A percentile compares a stretch with the other conserved stretches of the same genome.
phyloP scores from a whole-genome alignment of 2,797 vertebrate species.

The Chromis chromis region DNA sequence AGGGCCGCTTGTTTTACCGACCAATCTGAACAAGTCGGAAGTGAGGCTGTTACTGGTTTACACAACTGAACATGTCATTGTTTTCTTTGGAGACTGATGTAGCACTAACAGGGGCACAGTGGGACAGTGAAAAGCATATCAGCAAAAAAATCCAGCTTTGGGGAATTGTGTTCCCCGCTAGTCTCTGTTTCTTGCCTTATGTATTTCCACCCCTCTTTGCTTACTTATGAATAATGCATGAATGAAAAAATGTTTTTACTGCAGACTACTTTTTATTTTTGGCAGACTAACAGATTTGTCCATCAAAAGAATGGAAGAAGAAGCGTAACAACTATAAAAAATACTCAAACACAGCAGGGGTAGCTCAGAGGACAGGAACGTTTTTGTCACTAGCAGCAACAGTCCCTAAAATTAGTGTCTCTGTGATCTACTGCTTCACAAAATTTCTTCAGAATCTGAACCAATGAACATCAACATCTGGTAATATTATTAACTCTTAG shows the following conservation, averaged over 20 bases:
- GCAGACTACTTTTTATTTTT: conserved; percentile 25
- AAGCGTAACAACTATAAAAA: conserved; percentile 26
- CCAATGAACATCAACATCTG: background rate
- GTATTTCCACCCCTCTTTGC: conserved; percentile 4
- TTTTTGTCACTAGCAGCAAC: background rate
- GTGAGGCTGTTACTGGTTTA: conserved; percentile 3
- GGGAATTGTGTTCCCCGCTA: conserved; percentile 35
- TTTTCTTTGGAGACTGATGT: conserved; percentile 6
- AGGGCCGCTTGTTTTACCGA: conserved; percentile 10
- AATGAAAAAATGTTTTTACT: conserved; percentile 41
- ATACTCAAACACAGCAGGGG: conserved; percentile 17
- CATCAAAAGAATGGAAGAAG: background rate
- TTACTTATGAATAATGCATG: conserved; percentile 64
- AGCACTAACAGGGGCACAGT: background rate
- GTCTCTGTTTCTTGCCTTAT: conserved; percentile 17
- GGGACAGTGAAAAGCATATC: conserved; percentile 25
- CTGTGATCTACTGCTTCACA: background rate
- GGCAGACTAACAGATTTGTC: conserved; percentile 19
- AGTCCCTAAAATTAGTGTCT: conserved; percentile 13
- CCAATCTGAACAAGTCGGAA: background rate
- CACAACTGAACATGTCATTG: background rate
- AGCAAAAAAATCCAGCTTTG: conserved; percentile 35
- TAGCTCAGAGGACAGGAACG: background rate
- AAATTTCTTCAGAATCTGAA: background rate
- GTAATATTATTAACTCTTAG: background rate